Base-by-base conservation (phyloP, 1,140 invertebrate genomes). In the Latrodectus geometricus region DNA sequence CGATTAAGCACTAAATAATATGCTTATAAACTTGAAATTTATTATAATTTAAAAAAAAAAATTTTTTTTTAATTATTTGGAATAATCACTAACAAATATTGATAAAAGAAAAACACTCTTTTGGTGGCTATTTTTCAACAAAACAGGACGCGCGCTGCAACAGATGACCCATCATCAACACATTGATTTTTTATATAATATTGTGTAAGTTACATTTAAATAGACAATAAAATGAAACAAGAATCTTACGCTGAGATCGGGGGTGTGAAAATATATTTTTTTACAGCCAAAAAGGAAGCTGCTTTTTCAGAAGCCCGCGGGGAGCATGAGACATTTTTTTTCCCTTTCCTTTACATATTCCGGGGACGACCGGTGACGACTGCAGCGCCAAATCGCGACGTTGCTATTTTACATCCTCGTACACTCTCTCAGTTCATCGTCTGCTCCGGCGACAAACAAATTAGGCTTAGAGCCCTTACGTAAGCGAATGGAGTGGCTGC, bases 351-450 rank as follows among this genome's bases (percentile, higher is more conserved):
- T 35, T 54, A 68, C 66, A 61, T 61, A 52, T 54, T 76, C 52
- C 54, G 74, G 21, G 54, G 78, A 70, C 35, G 52, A 49, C 14
- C 20, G 49, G n/a, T n/a, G 35, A 23, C 79, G 80, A 82, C 35
- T 65, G 80, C 80, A 82, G 80, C 80, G 80, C 80, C 80, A 82
- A 82, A 52, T 21, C 52, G 70, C 70, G 80, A n/a, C 80, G 52
- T 20, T 70, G 21, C 61, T 61, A 70, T 80, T 61, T 73, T 20
- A 54, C 21, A 68, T 72, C 70, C 80, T 52, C 80, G 15, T 48
- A 56, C 50, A 49, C 68, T 20, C 35, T 11, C 17, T 61, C 21
- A 68, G 70, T 68, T 82, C 54, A 20, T 74, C 80, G 80, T 73
- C 69, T 23, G 52, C 61, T 52, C 68, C 23, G 35, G 49, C 69